Percentiles rank a stretch among this genome's conserved stretches.
Conservation (phyloP, 2,797 vertebrate genomes). For the Cetoscarus ocellatus region DNA sequence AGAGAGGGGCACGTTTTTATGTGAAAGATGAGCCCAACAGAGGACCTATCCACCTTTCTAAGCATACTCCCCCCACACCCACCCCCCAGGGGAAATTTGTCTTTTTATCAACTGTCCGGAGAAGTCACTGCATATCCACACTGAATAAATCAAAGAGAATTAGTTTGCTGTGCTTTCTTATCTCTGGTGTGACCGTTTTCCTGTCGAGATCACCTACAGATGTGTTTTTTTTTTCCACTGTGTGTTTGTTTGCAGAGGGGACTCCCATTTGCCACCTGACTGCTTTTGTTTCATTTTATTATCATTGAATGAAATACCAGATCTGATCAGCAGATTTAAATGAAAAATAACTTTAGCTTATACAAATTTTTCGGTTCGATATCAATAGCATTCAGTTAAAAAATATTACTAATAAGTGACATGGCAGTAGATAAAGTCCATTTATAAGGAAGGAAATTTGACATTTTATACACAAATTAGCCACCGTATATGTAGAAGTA, state of each 20-base stretch:
- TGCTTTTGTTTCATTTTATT: slow-evolving; percentile 33
- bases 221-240: slow-evolving; percentile 21
- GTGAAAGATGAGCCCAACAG: slow-evolving; percentile 80
- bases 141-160: slow-evolving; percentile 85
- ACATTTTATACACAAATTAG: too few species aligned
- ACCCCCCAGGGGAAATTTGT: slow-evolving; percentile 79
- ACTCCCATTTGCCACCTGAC: slow-evolving; percentile 31
- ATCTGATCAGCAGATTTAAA: too few species aligned
- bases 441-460: too few species aligned
- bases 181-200: slow-evolving; percentile 70
- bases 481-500: too few species aligned
- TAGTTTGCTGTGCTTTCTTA: slow-evolving; percentile 74
- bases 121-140: slow-evolving; percentile 71
- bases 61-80: slow-evolving; percentile 51
- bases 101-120: slow-evolving; percentile 87
- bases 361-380: too few species aligned
- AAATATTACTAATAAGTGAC: too few species aligned
- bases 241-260: slow-evolving; percentile 39
- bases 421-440: too few species aligned
- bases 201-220: slow-evolving; percentile 64
- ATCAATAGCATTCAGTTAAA: too few species aligned
- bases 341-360: too few species aligned
- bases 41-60: slow-evolving; percentile 58
- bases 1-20: slow-evolving; percentile 64
- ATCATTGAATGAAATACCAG: slow-evolving; percentile 25